Base-by-base conservation (phyloP, 2,113 vertebrate species). In the Xiphophorus couchianus region DNA sequence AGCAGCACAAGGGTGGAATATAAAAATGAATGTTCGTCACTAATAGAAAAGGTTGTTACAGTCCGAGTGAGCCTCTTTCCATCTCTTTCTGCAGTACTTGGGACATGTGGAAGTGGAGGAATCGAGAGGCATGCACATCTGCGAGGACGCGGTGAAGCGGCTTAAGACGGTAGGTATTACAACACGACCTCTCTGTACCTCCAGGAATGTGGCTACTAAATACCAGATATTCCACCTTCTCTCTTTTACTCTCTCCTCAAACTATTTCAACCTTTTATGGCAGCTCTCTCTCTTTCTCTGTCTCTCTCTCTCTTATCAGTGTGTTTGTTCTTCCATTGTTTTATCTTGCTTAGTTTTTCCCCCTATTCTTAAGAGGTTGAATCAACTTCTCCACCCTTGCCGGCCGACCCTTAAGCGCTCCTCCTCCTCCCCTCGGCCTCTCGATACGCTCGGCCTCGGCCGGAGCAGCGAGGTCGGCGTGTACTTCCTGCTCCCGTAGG, bases 61-160 rank as follows among this genome's bases (percentile, higher is more conserved):
- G 63, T 61, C 39, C 76, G 31, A 61, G 74, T 88, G 33, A 75
- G n/a, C 37, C 10, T 62, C 15, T 25, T n/a, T 25, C 42, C 70
- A 1, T 69, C 8, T 58, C 51, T 58, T 22, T 58, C 72, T 69
- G 3, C 92, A 99, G 98, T 99, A 99, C 92, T 84, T 99, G 88
- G 98, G 98, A 28, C 97, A 99, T 1, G 97, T 99, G 0, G 98
- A 99, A 94, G 98, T 99, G 90, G 98, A 99, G 67, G 98, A 99
- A 86, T 99, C 98, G 82, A 95, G 98, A 90, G 98, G 98, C 86
- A 99, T 99, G 98, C 98, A 99, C 93, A 97, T 99, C 94, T 99
- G 98, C 85, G 98, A 99, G 95, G 98, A 99, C 60, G 98, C 98
- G 29, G 98, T 99, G 77, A 99, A 99, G 94, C 96, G 96, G 86